phyloP scores from a whole-genome alignment of 2,888 invertebrate species.

The Thecocarcelia acutangulata region DNA sequence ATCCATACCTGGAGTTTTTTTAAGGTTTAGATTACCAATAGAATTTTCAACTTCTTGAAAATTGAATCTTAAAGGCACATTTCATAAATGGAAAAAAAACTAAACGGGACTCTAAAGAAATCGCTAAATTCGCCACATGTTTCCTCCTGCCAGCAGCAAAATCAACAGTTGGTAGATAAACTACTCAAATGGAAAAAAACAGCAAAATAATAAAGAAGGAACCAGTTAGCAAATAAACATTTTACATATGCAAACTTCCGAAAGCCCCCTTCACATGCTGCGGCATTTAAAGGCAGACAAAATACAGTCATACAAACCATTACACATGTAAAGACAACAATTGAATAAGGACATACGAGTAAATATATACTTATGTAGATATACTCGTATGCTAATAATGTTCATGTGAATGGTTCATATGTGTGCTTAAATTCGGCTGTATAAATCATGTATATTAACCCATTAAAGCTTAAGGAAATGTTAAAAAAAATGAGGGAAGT shows the following conservation, averaged over 20 bases:
- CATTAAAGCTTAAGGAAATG: conserved; percentile 53
- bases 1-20: too few relatives aligned
- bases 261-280: not conserved
- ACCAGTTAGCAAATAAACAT: conserved; percentile 67
- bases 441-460: conserved; percentile 68
- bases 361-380: too few relatives aligned
- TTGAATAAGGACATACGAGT: conserved; percentile 15
- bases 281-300: conserved; percentile 1
- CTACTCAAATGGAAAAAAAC: conserved; percentile 27
- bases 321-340: conserved; percentile 53
- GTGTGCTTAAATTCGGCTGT: conserved; percentile 2
- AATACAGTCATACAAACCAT: not conserved
- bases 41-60: too few relatives aligned
- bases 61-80: too few relatives aligned
- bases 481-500: conserved; percentile 26
- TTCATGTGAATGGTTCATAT: not conserved
- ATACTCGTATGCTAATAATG: conserved; percentile 33
- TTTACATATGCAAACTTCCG: conserved; percentile 61
- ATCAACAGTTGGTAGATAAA: conserved; percentile 62
- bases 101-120: conserved; percentile 3
- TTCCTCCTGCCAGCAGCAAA: not conserved
- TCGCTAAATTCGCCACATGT: conserved; percentile 30
- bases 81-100: not conserved
- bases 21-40: too few relatives aligned
- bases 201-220: conserved; percentile 10